These are phyloP conservation scores for Brachypodius melanocephalos DNA, from an alignment of 2,113 vertebrate genomes.

Conservation along the genomic window DNA sequence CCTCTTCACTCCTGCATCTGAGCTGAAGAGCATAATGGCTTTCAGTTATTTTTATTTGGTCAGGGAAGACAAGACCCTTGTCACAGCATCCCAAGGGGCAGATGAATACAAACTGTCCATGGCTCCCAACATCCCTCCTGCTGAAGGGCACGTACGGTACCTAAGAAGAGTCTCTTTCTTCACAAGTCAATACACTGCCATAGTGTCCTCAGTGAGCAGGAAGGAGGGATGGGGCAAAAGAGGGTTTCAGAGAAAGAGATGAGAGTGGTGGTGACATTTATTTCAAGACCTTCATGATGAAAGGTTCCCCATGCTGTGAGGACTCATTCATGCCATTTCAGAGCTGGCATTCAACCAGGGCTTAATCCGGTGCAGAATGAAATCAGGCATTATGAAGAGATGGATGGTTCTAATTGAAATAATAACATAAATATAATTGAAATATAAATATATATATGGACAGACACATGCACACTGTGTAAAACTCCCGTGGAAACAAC, in stretches of 20 bases:
- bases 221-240: slow-evolving; percentile 40
- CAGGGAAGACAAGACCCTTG: slow-evolving; percentile 16
- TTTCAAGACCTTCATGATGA: slow-evolving; percentile 60
- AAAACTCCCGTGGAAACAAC: slow-evolving; percentile 26
- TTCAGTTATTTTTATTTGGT: slow-evolving; percentile 6
- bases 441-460: slow-evolving; percentile 53
- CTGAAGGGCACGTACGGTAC: neutral
- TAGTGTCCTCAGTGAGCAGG: slow-evolving; percentile 43
- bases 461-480: slow-evolving; percentile 38
- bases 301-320: slow-evolving; percentile 41
- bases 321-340: slow-evolving; percentile 58
- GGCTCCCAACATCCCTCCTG: neutral
- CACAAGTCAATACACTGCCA: slow-evolving; percentile 2
- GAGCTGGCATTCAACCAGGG: slow-evolving; percentile 48
- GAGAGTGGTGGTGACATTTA: slow-evolving; percentile 56
- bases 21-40: neutral
- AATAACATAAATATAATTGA: slow-evolving; percentile 71
- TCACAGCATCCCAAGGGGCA: slow-evolving; percentile 6
- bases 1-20: neutral
- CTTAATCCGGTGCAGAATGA: slow-evolving; percentile 14
- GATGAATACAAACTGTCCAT: neutral
- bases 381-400: slow-evolving; percentile 57
- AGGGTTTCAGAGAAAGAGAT: slow-evolving; percentile 52
- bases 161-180: slow-evolving; percentile 55
- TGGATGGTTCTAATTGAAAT: slow-evolving; percentile 67